Percentiles rank a stretch among this genome's conserved stretches.
Evolutionary conservation across 2,113 vertebrate genomes (phyloP).

Genomic region (Siniperca knerii): DNA sequence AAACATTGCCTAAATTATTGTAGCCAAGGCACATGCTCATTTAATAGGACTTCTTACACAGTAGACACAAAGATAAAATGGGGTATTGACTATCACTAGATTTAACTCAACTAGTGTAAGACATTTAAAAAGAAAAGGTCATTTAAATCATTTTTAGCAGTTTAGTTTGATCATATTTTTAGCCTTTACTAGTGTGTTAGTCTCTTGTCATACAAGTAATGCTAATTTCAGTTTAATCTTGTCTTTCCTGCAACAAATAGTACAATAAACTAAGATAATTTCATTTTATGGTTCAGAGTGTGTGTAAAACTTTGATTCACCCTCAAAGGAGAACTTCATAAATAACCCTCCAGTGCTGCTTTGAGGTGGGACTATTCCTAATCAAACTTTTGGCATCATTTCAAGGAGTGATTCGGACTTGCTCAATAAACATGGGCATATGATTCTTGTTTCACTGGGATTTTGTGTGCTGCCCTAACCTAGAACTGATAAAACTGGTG

Average conservation of each 20-base stretch:
- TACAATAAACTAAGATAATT: neutral
- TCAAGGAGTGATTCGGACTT: neutral
- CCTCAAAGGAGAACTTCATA: neutral
- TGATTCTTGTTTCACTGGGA: neutral
- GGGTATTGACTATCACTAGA: neutral
- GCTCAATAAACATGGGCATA: neutral
- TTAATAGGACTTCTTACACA: neutral
- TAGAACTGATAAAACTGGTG: neutral
- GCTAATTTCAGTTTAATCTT: neutral
- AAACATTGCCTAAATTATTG: neutral
- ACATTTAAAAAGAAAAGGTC: neutral
- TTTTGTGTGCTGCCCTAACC: neutral
- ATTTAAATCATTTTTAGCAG: neutral
- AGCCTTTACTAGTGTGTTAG: neutral
- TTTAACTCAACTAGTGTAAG: neutral
- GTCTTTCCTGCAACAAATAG: neutral
- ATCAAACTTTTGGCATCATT: neutral
- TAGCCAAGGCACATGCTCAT: neutral
- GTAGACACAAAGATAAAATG: neutral
- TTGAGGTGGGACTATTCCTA: neutral
- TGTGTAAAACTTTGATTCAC: neutral
- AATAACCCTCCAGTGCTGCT: neutral
- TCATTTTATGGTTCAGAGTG: neutral
- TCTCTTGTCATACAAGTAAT: neutral
- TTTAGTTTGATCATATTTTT: neutral